Base-by-base conservation (phyloP, 2,888 invertebrate genomes). In the Pilophorus perplexus region DNA sequence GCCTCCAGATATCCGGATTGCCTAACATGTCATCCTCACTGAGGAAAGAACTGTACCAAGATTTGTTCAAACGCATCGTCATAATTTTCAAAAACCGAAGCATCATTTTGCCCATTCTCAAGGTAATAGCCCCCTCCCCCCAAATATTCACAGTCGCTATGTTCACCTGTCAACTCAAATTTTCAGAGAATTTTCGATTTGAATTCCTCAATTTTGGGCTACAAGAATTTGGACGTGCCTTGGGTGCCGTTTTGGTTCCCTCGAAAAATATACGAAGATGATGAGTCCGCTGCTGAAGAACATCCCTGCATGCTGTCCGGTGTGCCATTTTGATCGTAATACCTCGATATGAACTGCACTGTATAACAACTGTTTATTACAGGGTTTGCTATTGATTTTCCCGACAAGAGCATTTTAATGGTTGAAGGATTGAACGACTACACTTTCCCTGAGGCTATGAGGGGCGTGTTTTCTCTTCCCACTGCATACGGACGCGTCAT, bases 381-480 rank as follows among this genome's bases (percentile, higher is more conserved):
- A 28, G 68, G 68, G 14, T 68, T 68, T 25, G 33, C 38, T 2
- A 54, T 68, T 5, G 68, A 66, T 22, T 66, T 50, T n/a, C n/a
- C 59, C 4, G 52, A 66, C 22, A 20, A 20, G 14, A 18, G 38
- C 33, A 38, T 68, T 4, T 27, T 66, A 38, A 59, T 65, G 42
- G n/a, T 68, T 3, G 68, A 68, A 68, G 65, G 52, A 5, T 27
- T 65, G 27, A 52, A 57, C 6, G 44, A 48, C 22, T 38, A 18
- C 16, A 42, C 59, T 1, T 59, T 68, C 23, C 52, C 59, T 12
- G 44, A 23, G 50, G 50, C 60, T 5, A 18, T 66, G 28, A 59
- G 33, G 14, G 59, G 52, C 20, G 42, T 68, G 8, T 20, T 60
- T 2, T 46, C 38, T 12, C 38, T 66, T 20, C 50, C 57, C 6